These are phyloP conservation scores for Dione juno DNA, from an alignment of 2,888 invertebrate species.

Conservation along the genomic window DNA sequence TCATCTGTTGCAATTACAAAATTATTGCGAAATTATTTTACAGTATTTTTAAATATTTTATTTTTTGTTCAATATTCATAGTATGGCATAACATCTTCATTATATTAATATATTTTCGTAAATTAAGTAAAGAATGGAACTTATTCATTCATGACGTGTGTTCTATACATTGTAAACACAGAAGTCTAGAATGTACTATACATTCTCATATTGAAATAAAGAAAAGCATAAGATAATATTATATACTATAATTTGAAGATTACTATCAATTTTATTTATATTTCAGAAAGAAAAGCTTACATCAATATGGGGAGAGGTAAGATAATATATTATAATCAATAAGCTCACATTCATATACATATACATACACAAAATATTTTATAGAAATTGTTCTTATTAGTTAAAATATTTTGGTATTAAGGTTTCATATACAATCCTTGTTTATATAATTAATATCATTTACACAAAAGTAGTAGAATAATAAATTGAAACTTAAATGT, in stretches of 20 bases:
- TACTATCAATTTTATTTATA: background rate
- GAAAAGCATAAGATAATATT: background rate
- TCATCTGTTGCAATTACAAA: background rate
- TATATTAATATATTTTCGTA: background rate
- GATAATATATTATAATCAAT: background rate
- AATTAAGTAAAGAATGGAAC: background rate
- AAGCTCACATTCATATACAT: too few relatives aligned
- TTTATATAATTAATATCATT: background rate
- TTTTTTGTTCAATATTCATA: too few relatives aligned
- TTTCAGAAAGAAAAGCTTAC: conserved; percentile 8
- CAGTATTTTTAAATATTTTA: too few relatives aligned
- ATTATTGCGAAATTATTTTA: too few relatives aligned
- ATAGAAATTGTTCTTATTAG: background rate
- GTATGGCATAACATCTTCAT: background rate
- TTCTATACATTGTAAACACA: background rate
- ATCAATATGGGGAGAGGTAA: conserved; percentile 25
- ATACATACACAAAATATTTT: background rate
- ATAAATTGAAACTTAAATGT: background rate
- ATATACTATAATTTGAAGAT: background rate
- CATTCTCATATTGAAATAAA: background rate
- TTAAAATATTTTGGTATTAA: background rate
- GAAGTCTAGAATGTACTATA: background rate
- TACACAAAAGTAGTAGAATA: background rate
- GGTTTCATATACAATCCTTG: background rate
- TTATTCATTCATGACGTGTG: background rate